phyloP scores from a whole-genome alignment of 2,888 invertebrate species.

The Cantharis rustica region DNA sequence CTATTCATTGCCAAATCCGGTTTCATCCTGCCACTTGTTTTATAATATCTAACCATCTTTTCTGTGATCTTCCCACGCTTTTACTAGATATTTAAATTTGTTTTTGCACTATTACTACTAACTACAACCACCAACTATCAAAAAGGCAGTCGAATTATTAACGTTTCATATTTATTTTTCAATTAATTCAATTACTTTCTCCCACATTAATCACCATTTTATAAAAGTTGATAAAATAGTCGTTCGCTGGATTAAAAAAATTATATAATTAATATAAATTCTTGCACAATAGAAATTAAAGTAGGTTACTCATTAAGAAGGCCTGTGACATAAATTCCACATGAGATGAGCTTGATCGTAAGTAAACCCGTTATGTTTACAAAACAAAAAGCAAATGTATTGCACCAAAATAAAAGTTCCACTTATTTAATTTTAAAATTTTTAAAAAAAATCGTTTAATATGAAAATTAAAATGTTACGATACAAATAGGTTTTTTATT shows the following conservation, averaged over 20 bases:
- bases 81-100: no score
- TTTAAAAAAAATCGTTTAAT: background rate
- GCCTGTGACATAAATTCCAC: background rate
- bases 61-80: no score
- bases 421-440: background rate
- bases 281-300: background rate
- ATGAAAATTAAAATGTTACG: background rate
- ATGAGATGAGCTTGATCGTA: background rate
- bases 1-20: no score
- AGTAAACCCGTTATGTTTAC: background rate
- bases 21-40: no score
- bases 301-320: background rate
- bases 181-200: background rate
- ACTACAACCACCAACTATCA: no score
- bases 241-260: background rate
- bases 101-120: no score
- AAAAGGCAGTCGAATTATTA: no score
- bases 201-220: background rate
- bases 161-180: no score
- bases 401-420: background rate
- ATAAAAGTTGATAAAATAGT: background rate
- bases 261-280: background rate
- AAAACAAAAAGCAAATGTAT: background rate
- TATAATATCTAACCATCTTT: no score
- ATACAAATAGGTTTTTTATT: background rate